phyloP scores from a whole-genome alignment of 2,797 vertebrate genomes.

The Phoebastria nigripes region DNA sequence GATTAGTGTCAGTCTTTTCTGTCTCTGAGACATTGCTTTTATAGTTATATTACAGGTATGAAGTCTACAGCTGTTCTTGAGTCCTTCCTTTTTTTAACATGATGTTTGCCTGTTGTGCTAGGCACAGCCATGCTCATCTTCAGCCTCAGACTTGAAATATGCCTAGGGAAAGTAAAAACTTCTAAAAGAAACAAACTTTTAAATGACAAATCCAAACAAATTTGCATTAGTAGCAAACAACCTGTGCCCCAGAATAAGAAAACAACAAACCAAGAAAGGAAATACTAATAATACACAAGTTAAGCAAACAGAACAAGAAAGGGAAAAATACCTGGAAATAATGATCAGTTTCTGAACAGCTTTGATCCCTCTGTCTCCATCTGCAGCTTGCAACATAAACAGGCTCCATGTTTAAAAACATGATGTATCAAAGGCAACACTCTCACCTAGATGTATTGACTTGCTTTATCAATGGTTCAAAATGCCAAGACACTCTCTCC shows the following conservation, averaged over 20 bases:
- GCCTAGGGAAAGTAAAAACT: neutral
- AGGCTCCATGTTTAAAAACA: slow-evolving; percentile 9
- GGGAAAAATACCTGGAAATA: neutral
- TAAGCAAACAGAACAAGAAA: slow-evolving; percentile 17
- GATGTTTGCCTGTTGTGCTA: neutral
- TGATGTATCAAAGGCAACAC: slow-evolving; percentile 25
- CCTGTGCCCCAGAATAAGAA: neutral
- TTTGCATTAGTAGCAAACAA: neutral
- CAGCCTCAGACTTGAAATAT: neutral
- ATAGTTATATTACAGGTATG: neutral
- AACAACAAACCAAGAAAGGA: neutral
- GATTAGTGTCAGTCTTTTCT: neutral
- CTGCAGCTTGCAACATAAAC: slow-evolving; percentile 11
- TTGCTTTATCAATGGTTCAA: neutral
- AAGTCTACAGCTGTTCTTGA: neutral
- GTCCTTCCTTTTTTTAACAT: neutral
- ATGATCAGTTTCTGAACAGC: neutral
- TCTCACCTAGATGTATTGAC: neutral
- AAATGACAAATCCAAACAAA: neutral
- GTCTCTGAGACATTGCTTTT: neutral
- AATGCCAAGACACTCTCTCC: neutral
- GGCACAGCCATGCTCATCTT: neutral
- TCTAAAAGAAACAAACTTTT: neutral
- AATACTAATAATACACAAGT: neutral
- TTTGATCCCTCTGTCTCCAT: slow-evolving; percentile 20